Evolutionary conservation across 2,888 invertebrate species (phyloP).

Genomic region (Himalopsyche japonica): DNA sequence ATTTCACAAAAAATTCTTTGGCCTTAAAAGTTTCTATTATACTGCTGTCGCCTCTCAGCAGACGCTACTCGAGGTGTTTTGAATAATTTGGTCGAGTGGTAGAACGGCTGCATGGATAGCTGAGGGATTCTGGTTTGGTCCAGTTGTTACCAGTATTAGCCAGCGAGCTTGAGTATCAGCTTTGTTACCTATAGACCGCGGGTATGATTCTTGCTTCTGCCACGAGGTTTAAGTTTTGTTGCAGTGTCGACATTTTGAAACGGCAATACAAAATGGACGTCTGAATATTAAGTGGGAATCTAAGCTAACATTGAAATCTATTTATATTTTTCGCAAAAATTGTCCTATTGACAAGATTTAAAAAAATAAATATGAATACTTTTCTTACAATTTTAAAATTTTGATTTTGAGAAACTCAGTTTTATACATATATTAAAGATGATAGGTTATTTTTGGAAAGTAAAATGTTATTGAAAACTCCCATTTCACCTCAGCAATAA

Average conservation of each 20-base stretch:
- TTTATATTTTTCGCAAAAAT: too few species aligned
- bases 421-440: too few species aligned
- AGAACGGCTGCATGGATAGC: not conserved
- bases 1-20: not conserved
- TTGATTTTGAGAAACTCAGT: too few species aligned
- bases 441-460: too few species aligned
- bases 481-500: too few species aligned
- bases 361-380: too few species aligned
- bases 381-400: too few species aligned
- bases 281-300: not conserved
- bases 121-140: not conserved
- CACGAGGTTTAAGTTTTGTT: not conserved
- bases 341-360: too few species aligned
- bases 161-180: not conserved
- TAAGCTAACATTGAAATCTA: too few species aligned
- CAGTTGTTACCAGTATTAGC: not conserved
- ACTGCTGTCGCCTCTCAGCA: not conserved
- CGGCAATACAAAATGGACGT: not conserved
- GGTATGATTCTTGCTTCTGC: not conserved
- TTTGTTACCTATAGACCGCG: not conserved
- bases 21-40: not conserved
- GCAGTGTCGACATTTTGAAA: not conserved
- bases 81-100: not conserved
- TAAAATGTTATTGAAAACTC: too few species aligned
- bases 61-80: not conserved